Conservation (phyloP, 2,888 invertebrate species). For the Monochamus alternatus region DNA sequence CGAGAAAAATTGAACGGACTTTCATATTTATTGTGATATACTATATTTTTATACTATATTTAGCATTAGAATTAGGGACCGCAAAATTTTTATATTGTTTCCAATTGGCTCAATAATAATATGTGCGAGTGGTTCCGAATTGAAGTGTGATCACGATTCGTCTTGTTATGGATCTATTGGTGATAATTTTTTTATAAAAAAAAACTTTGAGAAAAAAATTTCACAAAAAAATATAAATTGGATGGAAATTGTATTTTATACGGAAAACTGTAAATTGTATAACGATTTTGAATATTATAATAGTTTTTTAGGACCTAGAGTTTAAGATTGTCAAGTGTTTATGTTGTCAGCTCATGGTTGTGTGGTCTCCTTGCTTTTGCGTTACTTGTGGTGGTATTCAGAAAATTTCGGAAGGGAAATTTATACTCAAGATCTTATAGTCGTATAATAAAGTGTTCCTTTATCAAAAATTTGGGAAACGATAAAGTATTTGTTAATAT, state of each 20-base stretch:
- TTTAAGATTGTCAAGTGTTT: constrained; percentile 50
- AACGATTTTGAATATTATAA: constrained; percentile 57
- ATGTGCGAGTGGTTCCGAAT: constrained; percentile 48
- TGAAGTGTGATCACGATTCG: constrained; percentile 58
- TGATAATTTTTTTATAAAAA: constrained; percentile 62
- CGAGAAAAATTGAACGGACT: constrained; percentile 51
- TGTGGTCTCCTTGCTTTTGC: constrained; percentile 66
- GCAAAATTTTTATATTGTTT: constrained; percentile 54
- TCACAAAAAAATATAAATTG: constrained; percentile 47
- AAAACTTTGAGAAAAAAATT: constrained; percentile 47
- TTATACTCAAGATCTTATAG: too few species aligned
- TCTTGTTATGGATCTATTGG: constrained; percentile 59
- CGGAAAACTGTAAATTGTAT: constrained; percentile 55
- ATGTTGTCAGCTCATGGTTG: constrained; percentile 65
- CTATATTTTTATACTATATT: constrained; percentile 63
- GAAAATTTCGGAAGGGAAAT: constrained; percentile 45
- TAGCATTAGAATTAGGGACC: constrained; percentile 54
- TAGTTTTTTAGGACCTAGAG: constrained; percentile 51
- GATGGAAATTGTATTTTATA: constrained; percentile 48
- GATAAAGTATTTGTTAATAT: too few species aligned
- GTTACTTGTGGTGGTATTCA: constrained; percentile 59
- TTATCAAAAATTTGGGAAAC: too few species aligned
- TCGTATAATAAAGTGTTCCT: too few species aligned
- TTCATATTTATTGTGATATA: constrained; percentile 63
- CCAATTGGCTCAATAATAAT: constrained; percentile 60